These are phyloP conservation scores for Spicauda simplicius DNA, from an alignment of 2,888 invertebrate species.

Conservation along the genomic window DNA sequence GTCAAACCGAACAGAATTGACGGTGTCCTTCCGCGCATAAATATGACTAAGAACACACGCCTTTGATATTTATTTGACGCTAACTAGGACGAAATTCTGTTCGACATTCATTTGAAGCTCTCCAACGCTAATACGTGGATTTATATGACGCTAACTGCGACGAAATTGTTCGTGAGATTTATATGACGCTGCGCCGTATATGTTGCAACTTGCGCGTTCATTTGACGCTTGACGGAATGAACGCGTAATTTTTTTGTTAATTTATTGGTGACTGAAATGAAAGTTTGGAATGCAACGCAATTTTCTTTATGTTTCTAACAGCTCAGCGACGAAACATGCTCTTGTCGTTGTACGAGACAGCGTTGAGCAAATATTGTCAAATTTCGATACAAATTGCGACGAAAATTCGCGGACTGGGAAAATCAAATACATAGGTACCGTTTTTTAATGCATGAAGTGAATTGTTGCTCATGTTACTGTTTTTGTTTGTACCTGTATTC, in stretches of 20 bases:
- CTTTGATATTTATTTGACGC: conserved; percentile 15
- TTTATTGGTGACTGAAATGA: background rate
- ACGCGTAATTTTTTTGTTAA: background rate
- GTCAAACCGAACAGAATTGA: conserved; percentile 9
- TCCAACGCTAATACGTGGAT: background rate
- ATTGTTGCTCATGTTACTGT: no score
- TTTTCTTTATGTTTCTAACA: no score
- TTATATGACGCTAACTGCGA: conserved; percentile 5
- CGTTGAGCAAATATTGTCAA: no score
- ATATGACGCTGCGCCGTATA: background rate
- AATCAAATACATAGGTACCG: no score
- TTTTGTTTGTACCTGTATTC: no score
- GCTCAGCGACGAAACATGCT: no score
- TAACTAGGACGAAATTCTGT: conserved; percentile 16
- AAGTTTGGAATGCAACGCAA: background rate
- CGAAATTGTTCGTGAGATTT: background rate
- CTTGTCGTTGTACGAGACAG: no score
- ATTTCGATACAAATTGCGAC: no score
- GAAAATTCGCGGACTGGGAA: no score
- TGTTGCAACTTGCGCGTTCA: no score
- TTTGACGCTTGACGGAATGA: background rate
- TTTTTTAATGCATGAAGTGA: no score
- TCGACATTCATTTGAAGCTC: conserved; percentile 18
- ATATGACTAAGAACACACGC: conserved; percentile 9
- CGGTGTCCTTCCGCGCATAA: conserved; percentile 8